phyloP scores from a whole-genome alignment of 2,888 invertebrate genomes.

The Tiliacea aurago region DNA sequence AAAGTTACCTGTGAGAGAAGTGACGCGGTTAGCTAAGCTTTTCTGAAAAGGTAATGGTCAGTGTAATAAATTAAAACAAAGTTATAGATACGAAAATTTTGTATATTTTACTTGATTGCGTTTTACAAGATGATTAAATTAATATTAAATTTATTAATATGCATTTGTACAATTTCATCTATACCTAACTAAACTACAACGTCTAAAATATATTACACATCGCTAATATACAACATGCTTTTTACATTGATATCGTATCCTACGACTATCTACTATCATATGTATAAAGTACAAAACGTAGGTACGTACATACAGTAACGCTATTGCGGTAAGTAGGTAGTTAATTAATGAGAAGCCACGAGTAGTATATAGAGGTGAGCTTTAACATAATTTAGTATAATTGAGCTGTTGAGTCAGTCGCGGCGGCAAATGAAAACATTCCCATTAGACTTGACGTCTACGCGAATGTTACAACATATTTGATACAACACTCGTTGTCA shows the following conservation, averaged over 20 bases:
- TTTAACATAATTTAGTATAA: slow-evolving; percentile 72
- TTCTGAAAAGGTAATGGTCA: neutral
- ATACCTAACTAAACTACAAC: slow-evolving; percentile 88
- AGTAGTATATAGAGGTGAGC: slow-evolving; percentile 69
- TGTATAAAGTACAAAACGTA: slow-evolving; percentile 82
- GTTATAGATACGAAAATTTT: slow-evolving; percentile 85
- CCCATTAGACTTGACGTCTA: slow-evolving; percentile 23
- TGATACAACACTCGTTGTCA: slow-evolving; percentile 44
- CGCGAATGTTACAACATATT: slow-evolving; percentile 22
- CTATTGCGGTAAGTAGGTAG: slow-evolving; percentile 69
- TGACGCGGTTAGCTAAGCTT: neutral
- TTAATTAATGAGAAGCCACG: slow-evolving; percentile 73
- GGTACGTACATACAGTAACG: slow-evolving; percentile 71
- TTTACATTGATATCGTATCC: slow-evolving; percentile 85
- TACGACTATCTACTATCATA: slow-evolving; percentile 78
- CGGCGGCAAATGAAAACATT: slow-evolving; percentile 50
- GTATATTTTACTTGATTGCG: slow-evolving; percentile 90
- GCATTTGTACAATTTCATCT: slow-evolving; percentile 90
- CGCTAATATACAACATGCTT: slow-evolving; percentile 88
- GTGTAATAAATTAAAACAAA: slow-evolving; percentile 66
- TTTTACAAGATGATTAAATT: slow-evolving; percentile 90
- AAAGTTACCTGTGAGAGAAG: neutral
- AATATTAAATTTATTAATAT: slow-evolving; percentile 88
- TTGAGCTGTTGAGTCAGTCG: slow-evolving; percentile 73
- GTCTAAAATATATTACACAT: slow-evolving; percentile 88